Evolutionary conservation across 2,797 vertebrate genomes (phyloP).

Genomic region (Mormyrus hasselquistii): DNA sequence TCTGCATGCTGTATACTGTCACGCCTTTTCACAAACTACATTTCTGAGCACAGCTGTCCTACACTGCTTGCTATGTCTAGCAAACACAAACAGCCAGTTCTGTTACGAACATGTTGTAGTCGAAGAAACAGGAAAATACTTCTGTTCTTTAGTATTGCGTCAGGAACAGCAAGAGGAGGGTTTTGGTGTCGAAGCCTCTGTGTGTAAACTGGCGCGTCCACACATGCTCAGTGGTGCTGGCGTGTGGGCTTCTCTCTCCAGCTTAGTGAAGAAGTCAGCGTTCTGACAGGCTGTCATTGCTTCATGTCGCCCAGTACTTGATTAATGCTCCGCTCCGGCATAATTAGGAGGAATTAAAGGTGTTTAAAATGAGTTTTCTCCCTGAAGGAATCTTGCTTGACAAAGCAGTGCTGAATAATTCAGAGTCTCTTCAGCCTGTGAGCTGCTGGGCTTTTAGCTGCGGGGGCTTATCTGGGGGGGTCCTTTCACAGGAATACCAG

Average conservation of each 20-base stretch:
- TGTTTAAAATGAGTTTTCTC: constrained; percentile 72
- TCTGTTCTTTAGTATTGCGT: neutral
- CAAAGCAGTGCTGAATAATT: constrained; percentile 77
- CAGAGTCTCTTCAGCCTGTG: constrained; percentile 63
- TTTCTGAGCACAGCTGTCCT: neutral
- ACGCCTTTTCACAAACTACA: neutral
- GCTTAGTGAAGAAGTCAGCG: neutral
- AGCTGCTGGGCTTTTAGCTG: constrained; percentile 60
- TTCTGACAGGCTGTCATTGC: constrained; percentile 69
- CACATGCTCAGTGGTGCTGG: neutral
- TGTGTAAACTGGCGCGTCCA: neutral
- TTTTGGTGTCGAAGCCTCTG: neutral
- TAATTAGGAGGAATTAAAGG: constrained; percentile 83
- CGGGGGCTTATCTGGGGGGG: constrained; percentile 24
- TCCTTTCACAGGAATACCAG: constrained; percentile 65
- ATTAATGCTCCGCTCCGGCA: constrained; percentile 81
- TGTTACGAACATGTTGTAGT: neutral
- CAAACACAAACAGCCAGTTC: neutral
- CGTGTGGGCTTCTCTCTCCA: neutral
- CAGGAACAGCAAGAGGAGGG: neutral
- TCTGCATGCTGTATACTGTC: neutral
- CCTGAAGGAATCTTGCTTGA: constrained; percentile 76
- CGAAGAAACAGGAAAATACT: neutral
- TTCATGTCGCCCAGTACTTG: constrained; percentile 79
- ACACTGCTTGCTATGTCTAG: neutral